phyloP scores from a whole-genome alignment of 2,888 invertebrate genomes.

The Trichogramma dendrolimi region DNA sequence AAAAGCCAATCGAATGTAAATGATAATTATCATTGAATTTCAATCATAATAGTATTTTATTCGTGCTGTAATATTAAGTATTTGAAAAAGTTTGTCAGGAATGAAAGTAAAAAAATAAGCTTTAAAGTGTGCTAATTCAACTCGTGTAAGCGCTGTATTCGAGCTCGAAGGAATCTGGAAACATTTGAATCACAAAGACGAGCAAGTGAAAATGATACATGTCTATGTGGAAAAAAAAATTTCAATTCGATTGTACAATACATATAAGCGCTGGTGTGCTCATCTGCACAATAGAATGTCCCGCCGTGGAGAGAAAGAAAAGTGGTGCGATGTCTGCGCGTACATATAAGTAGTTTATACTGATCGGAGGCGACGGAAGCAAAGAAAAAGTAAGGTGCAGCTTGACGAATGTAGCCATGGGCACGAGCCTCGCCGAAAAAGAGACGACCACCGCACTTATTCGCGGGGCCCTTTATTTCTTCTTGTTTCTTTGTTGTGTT shows the following conservation, averaged over 20 bases:
- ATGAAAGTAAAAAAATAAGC: too few species aligned
- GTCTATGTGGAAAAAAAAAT: too few species aligned
- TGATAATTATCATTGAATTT: too few species aligned
- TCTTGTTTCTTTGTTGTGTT: too few species aligned
- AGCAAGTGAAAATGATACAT: slow-evolving; percentile 5
- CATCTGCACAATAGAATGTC: slow-evolving; percentile 21
- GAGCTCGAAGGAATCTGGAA: slow-evolving; percentile 20
- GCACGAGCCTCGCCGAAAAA: slow-evolving; percentile 8
- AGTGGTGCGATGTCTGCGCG: slow-evolving; percentile 22
- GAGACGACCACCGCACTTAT: slow-evolving; percentile 7
- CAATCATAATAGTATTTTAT: too few species aligned
- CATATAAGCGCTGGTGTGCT: neutral
- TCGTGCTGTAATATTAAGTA: too few species aligned
- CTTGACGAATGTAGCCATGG: slow-evolving; percentile 20
- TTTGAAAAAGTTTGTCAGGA: too few species aligned
- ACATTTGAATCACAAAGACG: slow-evolving; percentile 33
- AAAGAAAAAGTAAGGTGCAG: slow-evolving; percentile 4
- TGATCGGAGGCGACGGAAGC: slow-evolving; percentile 13
- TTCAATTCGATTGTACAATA: too few species aligned
- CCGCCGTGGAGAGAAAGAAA: slow-evolving; percentile 23
- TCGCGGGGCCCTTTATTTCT: neutral
- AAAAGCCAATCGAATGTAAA: too few species aligned
- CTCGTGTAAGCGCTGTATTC: neutral
- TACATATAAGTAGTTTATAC: slow-evolving; percentile 29
- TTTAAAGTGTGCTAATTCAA: too few species aligned